Percentiles rank a stretch among this genome's conserved stretches.
Conservation (phyloP, 2,113 vertebrate species). For the Balaeniceps rex region DNA sequence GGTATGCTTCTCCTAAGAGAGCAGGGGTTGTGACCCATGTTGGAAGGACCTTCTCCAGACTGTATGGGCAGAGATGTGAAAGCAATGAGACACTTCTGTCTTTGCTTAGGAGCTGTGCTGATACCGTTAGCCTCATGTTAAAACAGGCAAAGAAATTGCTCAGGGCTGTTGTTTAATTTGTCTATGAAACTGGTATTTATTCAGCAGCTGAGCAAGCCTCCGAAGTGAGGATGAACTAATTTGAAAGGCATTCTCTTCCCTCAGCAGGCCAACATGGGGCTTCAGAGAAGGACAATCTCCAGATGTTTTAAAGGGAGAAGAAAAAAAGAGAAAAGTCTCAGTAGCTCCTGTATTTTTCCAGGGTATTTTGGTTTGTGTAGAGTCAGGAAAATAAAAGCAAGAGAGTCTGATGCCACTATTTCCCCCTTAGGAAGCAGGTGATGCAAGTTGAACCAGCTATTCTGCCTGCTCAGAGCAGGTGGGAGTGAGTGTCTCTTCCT, state of each 20-base stretch:
- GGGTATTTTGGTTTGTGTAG: neutral
- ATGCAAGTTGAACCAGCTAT: neutral
- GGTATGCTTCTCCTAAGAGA: neutral
- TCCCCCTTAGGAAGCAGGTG: neutral
- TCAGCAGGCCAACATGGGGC: neutral
- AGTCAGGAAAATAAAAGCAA: neutral
- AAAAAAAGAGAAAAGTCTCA: neutral
- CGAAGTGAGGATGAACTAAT: constrained; percentile 5
- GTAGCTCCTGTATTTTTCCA: neutral
- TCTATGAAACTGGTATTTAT: neutral
- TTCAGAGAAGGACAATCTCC: neutral
- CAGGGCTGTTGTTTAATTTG: neutral
- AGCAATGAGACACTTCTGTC: neutral
- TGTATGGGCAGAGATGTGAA: neutral
- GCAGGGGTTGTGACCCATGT: neutral
- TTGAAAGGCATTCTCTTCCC: neutral
- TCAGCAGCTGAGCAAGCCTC: neutral
- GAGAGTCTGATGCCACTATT: neutral
- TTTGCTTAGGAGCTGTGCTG: neutral
- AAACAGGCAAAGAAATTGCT: neutral
- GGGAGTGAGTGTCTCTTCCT: neutral
- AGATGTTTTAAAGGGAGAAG: neutral
- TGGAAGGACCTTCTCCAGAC: neutral
- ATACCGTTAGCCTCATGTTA: neutral
- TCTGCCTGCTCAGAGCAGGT: neutral